These are phyloP conservation scores for Drosophila nannoptera DNA, from an alignment of 1,140 invertebrate species.

Conservation along the genomic window DNA sequence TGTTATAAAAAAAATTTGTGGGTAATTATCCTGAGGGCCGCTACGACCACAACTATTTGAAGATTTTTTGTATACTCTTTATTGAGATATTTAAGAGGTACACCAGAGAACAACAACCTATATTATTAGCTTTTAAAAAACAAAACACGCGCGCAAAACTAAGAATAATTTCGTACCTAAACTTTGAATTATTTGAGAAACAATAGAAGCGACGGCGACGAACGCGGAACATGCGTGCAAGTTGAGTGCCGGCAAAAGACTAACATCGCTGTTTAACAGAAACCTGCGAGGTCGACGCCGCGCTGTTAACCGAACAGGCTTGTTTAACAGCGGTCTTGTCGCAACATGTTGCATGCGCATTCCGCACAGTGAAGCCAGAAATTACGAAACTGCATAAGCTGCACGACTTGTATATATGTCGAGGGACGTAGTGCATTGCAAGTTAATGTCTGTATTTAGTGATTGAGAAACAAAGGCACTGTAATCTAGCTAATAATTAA, in stretches of 20 bases:
- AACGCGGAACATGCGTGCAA: slow-evolving; percentile 32
- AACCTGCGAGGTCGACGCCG: slow-evolving; percentile 20
- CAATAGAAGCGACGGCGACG: slow-evolving; percentile 28
- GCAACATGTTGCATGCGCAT: slow-evolving; percentile 41
- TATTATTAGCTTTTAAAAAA: background rate
- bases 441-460: too few species aligned
- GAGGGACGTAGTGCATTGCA: background rate
- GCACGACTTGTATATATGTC: background rate
- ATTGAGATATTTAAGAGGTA: background rate
- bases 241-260: slow-evolving; percentile 56
- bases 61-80: background rate
- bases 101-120: slow-evolving; percentile 6
- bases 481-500: too few species aligned
- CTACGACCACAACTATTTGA: slow-evolving; percentile 15
- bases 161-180: slow-evolving; percentile 38
- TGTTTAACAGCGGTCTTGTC: slow-evolving; percentile 35
- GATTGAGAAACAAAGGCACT: too few species aligned
- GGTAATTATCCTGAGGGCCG: slow-evolving; percentile 21
- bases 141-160: slow-evolving; percentile 35
- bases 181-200: slow-evolving; percentile 28
- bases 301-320: slow-evolving; percentile 22
- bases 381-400: background rate
- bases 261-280: slow-evolving; percentile 27
- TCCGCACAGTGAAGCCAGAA: slow-evolving; percentile 25
- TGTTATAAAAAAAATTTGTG: slow-evolving; percentile 24